These are phyloP conservation scores for Macrobrachium rosenbergii DNA, from an alignment of 1,140 invertebrate genomes.

Conservation along the genomic window DNA sequence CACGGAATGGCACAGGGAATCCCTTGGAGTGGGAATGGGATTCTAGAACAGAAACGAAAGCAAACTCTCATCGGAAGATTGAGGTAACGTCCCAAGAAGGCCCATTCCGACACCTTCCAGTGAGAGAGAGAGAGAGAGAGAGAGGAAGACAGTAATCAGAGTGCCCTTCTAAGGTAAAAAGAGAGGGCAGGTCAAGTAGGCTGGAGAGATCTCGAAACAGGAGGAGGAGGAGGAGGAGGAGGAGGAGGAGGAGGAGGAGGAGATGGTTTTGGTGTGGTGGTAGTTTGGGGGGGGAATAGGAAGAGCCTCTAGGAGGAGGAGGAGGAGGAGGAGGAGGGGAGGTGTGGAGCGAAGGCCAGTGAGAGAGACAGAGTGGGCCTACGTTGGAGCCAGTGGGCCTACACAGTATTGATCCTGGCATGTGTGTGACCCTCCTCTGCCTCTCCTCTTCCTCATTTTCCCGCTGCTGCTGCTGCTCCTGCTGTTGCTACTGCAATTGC, in stretches of 20 bases:
- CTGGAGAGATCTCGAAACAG: neutral
- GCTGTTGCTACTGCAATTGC: too few relatives aligned
- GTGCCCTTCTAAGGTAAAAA: neutral
- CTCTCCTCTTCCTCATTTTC: neutral
- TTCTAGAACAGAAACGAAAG: too few relatives aligned
- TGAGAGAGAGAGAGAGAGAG: neutral
- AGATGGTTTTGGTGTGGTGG: too few relatives aligned
- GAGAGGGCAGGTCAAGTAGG: neutral
- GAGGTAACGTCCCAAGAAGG: too few relatives aligned
- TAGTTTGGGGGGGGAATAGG: too few relatives aligned
- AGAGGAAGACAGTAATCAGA: neutral
- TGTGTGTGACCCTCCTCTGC: conserved; percentile 48
- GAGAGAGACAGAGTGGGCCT: neutral
- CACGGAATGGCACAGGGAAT: too few relatives aligned
- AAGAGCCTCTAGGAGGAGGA: neutral
- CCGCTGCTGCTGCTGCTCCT: neutral
- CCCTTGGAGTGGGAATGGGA: too few relatives aligned
- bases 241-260: neutral
- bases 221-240: neutral
- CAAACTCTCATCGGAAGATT: too few relatives aligned
- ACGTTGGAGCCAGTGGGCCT: conserved; percentile 38
- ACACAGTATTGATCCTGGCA: conserved; percentile 19
- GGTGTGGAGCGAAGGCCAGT: neutral
- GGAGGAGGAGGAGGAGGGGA: neutral
- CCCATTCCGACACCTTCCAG: conserved; percentile 11